Evolutionary conservation across 2,888 invertebrate species (phyloP).

Genomic region (Cataglyphis rosenhaueri): DNA sequence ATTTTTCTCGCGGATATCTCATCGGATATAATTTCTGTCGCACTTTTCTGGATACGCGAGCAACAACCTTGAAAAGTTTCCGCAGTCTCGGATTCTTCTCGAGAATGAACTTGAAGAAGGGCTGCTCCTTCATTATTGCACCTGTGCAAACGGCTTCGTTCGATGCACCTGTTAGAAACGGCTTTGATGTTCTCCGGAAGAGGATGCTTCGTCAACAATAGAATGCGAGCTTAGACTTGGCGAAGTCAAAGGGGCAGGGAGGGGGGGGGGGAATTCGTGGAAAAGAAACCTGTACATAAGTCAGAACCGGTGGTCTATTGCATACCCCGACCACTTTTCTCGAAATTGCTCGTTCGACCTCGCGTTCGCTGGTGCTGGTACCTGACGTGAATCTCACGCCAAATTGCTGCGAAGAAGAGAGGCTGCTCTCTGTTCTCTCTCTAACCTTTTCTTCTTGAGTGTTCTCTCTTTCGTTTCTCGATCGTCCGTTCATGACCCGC

Average conservation of each 20-base stretch:
- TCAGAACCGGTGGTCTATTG: conserved; percentile 58
- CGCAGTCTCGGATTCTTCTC: neutral
- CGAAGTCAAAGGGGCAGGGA: neutral
- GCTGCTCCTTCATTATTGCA: conserved; percentile 31
- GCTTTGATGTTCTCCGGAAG: conserved; percentile 61
- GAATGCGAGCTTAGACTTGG: neutral
- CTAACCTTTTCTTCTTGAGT: conserved; percentile 41
- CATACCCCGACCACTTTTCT: conserved; percentile 59
- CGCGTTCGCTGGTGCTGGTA: conserved; percentile 47
- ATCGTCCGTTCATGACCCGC: conserved; percentile 65
- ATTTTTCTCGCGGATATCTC: neutral
- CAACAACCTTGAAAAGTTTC: conserved; percentile 16
- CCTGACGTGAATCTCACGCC: conserved; percentile 54
- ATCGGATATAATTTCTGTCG: neutral
- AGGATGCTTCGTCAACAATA: conserved; percentile 55
- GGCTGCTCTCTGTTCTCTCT: conserved; percentile 15
- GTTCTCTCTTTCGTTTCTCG: conserved; percentile 63
- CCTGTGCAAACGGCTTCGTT: conserved; percentile 66
- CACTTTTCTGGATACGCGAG: neutral
- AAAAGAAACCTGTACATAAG: conserved; percentile 69
- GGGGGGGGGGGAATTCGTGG: conserved; percentile 52
- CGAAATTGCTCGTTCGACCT: conserved; percentile 63
- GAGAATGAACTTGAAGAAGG: neutral
- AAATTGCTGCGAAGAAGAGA: conserved; percentile 58
- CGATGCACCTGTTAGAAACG: conserved; percentile 64